phyloP scores from a whole-genome alignment of 2,113 vertebrate species.

The Hydrochoerus hydrochaeris region DNA sequence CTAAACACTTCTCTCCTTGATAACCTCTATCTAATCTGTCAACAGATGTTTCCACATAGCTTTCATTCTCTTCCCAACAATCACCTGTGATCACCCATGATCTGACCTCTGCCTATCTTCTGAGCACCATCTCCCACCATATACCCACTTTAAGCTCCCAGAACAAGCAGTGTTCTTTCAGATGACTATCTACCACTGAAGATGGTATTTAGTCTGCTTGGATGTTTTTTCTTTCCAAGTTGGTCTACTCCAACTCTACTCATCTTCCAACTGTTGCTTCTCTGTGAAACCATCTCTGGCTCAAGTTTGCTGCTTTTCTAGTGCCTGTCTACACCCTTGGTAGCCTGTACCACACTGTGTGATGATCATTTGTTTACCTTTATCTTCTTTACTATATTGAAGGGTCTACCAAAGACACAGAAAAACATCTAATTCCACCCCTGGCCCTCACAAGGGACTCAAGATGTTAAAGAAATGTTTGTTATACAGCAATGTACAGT shows the following conservation, averaged over 20 bases:
- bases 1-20: not conserved
- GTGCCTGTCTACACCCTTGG: not conserved
- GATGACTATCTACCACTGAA: not conserved
- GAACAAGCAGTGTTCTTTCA: not conserved
- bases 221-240: not conserved
- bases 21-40: not conserved
- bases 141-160: not conserved
- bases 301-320: not conserved
- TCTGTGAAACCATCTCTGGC: not conserved
- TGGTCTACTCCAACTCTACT: not conserved
- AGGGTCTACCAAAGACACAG: not conserved
- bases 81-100: not conserved
- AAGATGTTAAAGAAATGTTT: slow-evolving; percentile 34
- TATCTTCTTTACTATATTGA: not conserved
- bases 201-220: not conserved
- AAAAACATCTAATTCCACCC: not conserved
- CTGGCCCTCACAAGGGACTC: not conserved
- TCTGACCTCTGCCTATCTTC: not conserved
- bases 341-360: not conserved
- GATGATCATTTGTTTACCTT: not conserved
- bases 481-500: not conserved
- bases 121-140: not conserved
- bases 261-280: not conserved
- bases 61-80: not conserved
- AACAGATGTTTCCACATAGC: not conserved